Evolutionary conservation across 2,113 vertebrate species (phyloP).

Genomic region (Phoenicopterus ruber): DNA sequence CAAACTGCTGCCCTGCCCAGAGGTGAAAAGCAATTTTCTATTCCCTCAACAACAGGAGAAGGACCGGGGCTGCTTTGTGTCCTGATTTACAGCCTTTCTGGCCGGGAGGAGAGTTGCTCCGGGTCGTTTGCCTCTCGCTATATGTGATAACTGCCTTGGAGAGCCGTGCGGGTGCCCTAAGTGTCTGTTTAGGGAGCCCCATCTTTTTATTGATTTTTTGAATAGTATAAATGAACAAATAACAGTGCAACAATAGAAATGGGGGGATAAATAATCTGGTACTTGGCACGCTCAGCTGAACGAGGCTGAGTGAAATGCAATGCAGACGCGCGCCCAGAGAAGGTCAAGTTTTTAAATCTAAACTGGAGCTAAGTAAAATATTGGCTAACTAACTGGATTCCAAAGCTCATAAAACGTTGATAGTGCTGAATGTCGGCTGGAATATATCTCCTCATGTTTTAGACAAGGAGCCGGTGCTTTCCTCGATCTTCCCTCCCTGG

Average conservation of each 20-base stretch:
- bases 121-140: fast-evolving
- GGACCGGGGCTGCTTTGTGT: not conserved
- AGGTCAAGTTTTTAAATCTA: conserved; percentile 68
- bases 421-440: not conserved
- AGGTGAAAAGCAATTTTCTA: not conserved
- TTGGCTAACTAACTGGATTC: conserved; percentile 57
- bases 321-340: fast-evolving
- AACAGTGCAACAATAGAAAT: not conserved
- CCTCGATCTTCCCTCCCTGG: conserved; percentile 8
- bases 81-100: not conserved
- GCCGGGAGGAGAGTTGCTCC: not conserved
- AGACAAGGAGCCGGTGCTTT: not conserved
- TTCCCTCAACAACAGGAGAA: not conserved
- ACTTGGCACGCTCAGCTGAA: not conserved
- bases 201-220: not conserved
- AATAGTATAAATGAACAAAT: not conserved
- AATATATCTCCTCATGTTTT: conserved; percentile 28
- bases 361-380: conserved; percentile 59
- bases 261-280: not conserved
- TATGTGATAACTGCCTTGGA: not conserved
- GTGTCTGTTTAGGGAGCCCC: not conserved
- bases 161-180: not conserved
- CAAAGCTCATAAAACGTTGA: conserved; percentile 56
- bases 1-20: fast-evolving
- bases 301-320: not conserved